These are phyloP conservation scores for Myxocyprinus asiaticus DNA, from an alignment of 2,113 vertebrate species.

Conservation along the genomic window DNA sequence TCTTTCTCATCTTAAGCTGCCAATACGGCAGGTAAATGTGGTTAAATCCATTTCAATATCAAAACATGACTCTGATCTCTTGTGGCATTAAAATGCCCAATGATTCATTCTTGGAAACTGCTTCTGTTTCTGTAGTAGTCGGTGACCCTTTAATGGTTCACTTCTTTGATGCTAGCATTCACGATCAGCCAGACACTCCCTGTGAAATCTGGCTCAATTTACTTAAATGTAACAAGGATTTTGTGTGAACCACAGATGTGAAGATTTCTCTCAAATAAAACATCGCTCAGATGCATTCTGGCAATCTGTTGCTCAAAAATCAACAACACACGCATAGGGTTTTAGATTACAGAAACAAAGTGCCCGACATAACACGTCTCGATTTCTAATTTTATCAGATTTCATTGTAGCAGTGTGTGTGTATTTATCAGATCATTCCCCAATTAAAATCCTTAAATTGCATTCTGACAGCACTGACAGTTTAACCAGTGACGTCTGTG, in stretches of 20 bases:
- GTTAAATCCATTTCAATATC: not conserved
- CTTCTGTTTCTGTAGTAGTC: not conserved
- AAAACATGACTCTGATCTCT: not conserved
- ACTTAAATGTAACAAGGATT: conserved; percentile 9
- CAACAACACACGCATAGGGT: not conserved
- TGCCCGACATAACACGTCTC: conserved; percentile 3
- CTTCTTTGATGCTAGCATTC: conserved; percentile 45
- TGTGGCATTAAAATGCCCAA: not conserved
- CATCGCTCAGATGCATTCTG: not conserved
- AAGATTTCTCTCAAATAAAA: conserved; percentile 24
- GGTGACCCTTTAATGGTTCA: conserved; percentile 48
- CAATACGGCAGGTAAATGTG: not conserved
- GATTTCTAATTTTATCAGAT: not conserved
- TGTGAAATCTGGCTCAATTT: conserved; percentile 29
- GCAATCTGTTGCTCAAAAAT: not conserved
- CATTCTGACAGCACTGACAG: conserved; percentile 9
- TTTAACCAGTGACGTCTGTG: not conserved
- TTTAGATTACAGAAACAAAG: conserved; percentile 1
- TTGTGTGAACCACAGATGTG: conserved; percentile 10
- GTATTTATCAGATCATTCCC: not conserved
- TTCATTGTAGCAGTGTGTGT: not conserved
- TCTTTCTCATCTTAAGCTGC: not conserved
- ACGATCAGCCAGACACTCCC: conserved; percentile 46
- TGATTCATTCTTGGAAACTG: conserved; percentile 16
- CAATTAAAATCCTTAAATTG: not conserved